Conservation (phyloP, 92 coral and sea anemone genomes). For the Actinostola sp. region DNA sequence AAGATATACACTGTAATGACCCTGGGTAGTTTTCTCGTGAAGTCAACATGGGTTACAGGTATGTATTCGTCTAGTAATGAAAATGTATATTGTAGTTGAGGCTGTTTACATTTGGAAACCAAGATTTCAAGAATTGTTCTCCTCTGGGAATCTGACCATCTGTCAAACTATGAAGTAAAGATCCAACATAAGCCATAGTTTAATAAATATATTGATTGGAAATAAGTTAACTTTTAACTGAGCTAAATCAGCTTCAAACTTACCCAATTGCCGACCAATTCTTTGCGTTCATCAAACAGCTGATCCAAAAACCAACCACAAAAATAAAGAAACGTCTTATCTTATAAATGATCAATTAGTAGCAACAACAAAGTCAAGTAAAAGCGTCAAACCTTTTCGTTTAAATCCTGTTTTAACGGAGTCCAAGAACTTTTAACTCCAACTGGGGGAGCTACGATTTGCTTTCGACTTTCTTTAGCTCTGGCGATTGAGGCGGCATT, state of each 20-base stretch:
- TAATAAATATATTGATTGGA: no score
- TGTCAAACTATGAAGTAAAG: slow-evolving; percentile 65
- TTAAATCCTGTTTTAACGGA: slow-evolving; percentile 77
- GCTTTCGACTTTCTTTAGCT: slow-evolving; percentile 70
- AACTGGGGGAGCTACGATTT: slow-evolving; percentile 43
- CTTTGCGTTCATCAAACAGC: slow-evolving; percentile 94
- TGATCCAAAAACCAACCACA: slow-evolving; percentile 18
- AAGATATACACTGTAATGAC: slow-evolving; percentile 78
- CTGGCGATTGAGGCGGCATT: slow-evolving; percentile 68
- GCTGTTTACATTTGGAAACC: slow-evolving; percentile 80
- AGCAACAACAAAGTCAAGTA: no score
- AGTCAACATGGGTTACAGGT: slow-evolving; percentile 95
- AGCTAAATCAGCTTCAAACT: slow-evolving; percentile 18
- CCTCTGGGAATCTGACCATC: slow-evolving; percentile 92
- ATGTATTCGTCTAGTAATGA: slow-evolving; percentile 79
- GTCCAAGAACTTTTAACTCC: slow-evolving; percentile 93
- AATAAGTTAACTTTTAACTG: no score
- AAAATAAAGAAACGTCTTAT: background rate
- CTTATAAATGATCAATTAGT: no score
- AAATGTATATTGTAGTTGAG: slow-evolving; percentile 82
- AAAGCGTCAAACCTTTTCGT: slow-evolving; percentile 70
- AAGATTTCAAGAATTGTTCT: slow-evolving; percentile 81
- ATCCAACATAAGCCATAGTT: no score
- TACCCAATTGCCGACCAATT: slow-evolving; percentile 95
- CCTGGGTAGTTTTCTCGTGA: slow-evolving; percentile 86